These are phyloP conservation scores for Melinaea marsaeus DNA, from an alignment of 2,888 invertebrate species.

Conservation along the genomic window DNA sequence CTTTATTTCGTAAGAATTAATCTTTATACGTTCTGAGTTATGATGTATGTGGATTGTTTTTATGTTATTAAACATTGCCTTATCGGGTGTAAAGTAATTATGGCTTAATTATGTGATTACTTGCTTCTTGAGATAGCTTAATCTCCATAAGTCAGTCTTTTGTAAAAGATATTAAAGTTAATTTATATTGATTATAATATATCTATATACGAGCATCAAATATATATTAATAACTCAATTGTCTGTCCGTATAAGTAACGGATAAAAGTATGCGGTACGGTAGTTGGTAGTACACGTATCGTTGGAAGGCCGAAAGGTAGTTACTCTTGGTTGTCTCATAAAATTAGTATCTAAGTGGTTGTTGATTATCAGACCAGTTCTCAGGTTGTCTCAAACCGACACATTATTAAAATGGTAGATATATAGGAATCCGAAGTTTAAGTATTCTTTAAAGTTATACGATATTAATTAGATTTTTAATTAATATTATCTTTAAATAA, in stretches of 20 bases:
- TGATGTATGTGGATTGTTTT: slow-evolving; percentile 32
- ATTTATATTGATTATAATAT: no score
- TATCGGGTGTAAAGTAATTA: no score
- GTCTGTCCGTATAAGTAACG: slow-evolving; percentile 13
- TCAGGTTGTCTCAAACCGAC: slow-evolving; percentile 57
- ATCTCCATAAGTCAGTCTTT: no score
- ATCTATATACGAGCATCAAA: background rate
- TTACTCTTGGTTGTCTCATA: slow-evolving; percentile 64
- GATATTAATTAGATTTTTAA: background rate
- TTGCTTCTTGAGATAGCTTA: no score
- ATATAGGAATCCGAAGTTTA: slow-evolving; percentile 42
- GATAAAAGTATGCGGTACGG: slow-evolving; percentile 23
- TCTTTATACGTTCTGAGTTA: slow-evolving; percentile 39
- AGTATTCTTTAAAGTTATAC: slow-evolving; percentile 10
- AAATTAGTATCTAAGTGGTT: slow-evolving; percentile 70
- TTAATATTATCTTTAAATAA: slow-evolving; percentile 34
- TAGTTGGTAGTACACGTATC: slow-evolving; percentile 34
- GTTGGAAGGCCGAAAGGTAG: slow-evolving; percentile 55
- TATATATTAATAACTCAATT: slow-evolving; percentile 16
- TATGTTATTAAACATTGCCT: no score
- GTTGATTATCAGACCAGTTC: slow-evolving; percentile 64
- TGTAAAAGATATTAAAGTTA: no score
- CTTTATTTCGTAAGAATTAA: slow-evolving; percentile 38
- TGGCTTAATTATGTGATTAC: no score
- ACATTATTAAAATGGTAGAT: slow-evolving; percentile 58